Percentiles rank a stretch among this genome's conserved stretches.
These are phyloP conservation scores for Dromiciops gliroides DNA, from an alignment of 2,113 vertebrate species.

Conservation along the genomic window DNA sequence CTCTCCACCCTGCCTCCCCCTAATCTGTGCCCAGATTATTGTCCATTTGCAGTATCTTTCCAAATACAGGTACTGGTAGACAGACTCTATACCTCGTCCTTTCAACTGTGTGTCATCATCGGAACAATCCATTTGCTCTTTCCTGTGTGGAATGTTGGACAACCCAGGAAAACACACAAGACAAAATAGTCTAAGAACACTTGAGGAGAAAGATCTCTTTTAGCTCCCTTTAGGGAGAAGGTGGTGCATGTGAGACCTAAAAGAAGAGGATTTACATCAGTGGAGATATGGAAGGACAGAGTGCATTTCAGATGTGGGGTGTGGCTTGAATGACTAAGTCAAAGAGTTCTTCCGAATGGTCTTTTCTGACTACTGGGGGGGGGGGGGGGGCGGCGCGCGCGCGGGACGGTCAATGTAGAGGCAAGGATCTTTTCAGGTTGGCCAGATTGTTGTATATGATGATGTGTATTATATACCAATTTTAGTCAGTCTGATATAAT, in stretches of 20 bases:
- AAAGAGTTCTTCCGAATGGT: not conserved
- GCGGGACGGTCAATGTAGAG: not conserved
- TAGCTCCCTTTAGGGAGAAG: not conserved
- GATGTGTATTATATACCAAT: not conserved
- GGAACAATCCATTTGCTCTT: not conserved
- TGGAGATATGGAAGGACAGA: not conserved
- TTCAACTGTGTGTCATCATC: not conserved
- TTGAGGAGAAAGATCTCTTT: not conserved
- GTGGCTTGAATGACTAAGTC: too few relatives aligned
- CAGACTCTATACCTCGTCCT: not conserved
- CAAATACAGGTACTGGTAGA: not conserved
- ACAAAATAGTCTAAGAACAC: not conserved
- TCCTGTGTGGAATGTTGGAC: not conserved
- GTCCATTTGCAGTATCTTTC: not conserved
- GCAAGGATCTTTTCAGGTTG: not conserved
- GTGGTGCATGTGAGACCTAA: not conserved
- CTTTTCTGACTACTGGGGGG: not conserved
- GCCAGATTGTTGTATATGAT: not conserved
- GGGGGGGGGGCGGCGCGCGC: too few relatives aligned
- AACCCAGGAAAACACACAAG: not conserved
- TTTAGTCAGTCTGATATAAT: too few relatives aligned
- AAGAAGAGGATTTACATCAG: not conserved
- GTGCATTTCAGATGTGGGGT: not conserved
- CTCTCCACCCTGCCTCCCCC: too few relatives aligned
- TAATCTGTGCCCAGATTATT: not conserved